A percentile compares a stretch with the other conserved stretches of the same genome.
Conservation (phyloP, 2,797 vertebrate genomes). For the Pipistrellus pipistrellus region DNA sequence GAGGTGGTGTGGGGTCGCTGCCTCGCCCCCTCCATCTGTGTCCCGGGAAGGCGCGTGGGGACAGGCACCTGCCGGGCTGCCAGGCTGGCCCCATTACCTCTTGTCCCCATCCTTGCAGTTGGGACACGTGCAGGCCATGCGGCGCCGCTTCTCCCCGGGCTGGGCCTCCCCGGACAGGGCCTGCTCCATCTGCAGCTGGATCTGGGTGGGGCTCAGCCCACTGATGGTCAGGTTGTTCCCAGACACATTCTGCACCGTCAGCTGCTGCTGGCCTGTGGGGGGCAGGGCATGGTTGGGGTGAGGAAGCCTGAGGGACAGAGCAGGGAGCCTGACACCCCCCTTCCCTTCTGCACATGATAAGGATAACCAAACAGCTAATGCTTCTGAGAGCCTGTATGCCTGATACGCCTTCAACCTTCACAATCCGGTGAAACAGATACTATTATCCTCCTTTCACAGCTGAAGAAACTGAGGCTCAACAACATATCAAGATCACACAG, state of each 20-base stretch:
- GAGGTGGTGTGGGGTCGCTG: neutral
- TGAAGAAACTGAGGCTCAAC: neutral
- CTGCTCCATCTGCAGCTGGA: conserved; percentile 96
- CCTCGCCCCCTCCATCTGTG: neutral
- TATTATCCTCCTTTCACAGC: neutral
- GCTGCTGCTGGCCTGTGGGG: conserved; percentile 95
- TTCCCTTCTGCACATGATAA: neutral
- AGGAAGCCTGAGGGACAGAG: neutral
- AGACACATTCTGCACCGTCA: conserved; percentile 95
- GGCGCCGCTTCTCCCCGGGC: conserved; percentile 95
- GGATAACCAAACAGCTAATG: neutral
- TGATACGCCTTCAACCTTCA: neutral
- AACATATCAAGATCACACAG: neutral
- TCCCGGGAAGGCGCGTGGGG: neutral
- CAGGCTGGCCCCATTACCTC: conserved; percentile 87
- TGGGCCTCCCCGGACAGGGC: conserved; percentile 94
- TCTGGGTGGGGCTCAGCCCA: conserved; percentile 90
- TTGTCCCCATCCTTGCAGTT: conserved; percentile 99
- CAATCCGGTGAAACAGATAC: neutral
- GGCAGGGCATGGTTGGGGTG: neutral
- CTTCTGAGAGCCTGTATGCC: neutral
- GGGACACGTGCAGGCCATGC: conserved; percentile 98
- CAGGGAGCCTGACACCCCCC: neutral
- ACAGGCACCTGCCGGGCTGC: fast-evolving
- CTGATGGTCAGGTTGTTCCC: conserved; percentile 96